These are phyloP conservation scores for Diadema setosum DNA, from an alignment of 35 echinoderm and acorn worm species.

Conservation along the genomic window DNA sequence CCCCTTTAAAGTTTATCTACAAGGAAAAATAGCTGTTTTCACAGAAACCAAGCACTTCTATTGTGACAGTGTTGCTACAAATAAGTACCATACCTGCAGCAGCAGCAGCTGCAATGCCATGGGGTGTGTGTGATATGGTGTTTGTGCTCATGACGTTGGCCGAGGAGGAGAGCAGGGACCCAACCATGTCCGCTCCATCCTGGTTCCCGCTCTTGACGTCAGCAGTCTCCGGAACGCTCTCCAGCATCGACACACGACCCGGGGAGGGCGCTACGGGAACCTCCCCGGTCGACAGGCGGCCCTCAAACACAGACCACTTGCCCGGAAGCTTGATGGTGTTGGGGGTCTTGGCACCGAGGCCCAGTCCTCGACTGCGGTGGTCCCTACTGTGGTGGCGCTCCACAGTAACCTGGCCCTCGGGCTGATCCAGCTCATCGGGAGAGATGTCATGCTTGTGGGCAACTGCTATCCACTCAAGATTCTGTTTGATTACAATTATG, in stretches of 20 bases:
- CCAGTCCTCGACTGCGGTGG: not conserved
- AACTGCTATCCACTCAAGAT: slow-evolving; percentile 76
- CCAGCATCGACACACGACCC: slow-evolving; percentile 37
- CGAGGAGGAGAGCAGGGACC: slow-evolving; percentile 39
- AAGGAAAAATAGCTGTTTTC: no score
- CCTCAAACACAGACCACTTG: slow-evolving; percentile 72
- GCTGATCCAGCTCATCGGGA: slow-evolving; percentile 5
- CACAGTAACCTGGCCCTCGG: not conserved
- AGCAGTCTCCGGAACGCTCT: not conserved
- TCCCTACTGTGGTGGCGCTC: not conserved
- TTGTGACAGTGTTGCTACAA: no score
- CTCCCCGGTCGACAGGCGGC: slow-evolving; percentile 44
- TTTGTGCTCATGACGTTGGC: slow-evolving; percentile 44
- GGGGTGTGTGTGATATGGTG: slow-evolving; percentile 57
- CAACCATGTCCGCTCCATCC: not conserved
- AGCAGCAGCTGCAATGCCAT: slow-evolving; percentile 58
- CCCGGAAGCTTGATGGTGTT: slow-evolving; percentile 47
- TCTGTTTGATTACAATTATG: no score
- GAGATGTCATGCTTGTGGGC: slow-evolving; percentile 62
- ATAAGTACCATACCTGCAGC: slow-evolving; percentile 66
- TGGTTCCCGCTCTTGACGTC: not conserved
- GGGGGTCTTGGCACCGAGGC: not conserved
- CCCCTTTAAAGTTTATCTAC: no score
- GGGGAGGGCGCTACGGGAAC: slow-evolving; percentile 24
- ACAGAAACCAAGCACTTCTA: no score